These are phyloP conservation scores for Scelioninae gen. 1 DNA, from an alignment of 2,888 invertebrate genomes.

Conservation along the genomic window DNA sequence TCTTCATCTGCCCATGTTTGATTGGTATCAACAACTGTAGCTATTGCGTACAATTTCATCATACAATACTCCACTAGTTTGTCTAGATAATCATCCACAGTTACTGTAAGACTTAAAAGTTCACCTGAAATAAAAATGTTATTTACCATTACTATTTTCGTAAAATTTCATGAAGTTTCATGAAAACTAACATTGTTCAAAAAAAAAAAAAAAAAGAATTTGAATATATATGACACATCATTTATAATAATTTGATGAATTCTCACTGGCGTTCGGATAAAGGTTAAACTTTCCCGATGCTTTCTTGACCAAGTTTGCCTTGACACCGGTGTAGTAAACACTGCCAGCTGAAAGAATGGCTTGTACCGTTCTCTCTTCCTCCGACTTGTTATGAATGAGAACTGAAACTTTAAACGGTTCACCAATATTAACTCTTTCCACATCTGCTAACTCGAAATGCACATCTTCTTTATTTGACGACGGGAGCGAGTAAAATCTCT, in stretches of 20 bases:
- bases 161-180: not conserved
- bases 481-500: constrained; percentile 88
- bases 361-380: constrained; percentile 87
- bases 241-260: constrained; percentile 1
- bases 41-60: constrained; percentile 91
- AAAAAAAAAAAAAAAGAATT: too few species aligned
- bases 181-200: too few species aligned
- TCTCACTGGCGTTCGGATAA: constrained; percentile 87
- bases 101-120: constrained; percentile 86
- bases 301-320: constrained; percentile 89
- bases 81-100: constrained; percentile 90
- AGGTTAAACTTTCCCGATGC: constrained; percentile 88
- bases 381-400: constrained; percentile 87
- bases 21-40: constrained; percentile 91
- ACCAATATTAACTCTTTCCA: constrained; percentile 89
- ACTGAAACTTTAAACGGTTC: constrained; percentile 88
- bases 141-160: too few species aligned
- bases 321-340: constrained; percentile 91
- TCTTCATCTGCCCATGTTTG: constrained; percentile 94
- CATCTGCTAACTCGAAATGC: constrained; percentile 87
- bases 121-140: constrained; percentile 85
- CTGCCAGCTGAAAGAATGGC: constrained; percentile 89
- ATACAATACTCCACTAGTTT: constrained; percentile 92
- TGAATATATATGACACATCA: not conserved
- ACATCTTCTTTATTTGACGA: constrained; percentile 87